A percentile compares a stretch with the other conserved stretches of the same genome.
phyloP scores from a whole-genome alignment of 2,113 vertebrate genomes.

The Philantomba maxwellii region DNA sequence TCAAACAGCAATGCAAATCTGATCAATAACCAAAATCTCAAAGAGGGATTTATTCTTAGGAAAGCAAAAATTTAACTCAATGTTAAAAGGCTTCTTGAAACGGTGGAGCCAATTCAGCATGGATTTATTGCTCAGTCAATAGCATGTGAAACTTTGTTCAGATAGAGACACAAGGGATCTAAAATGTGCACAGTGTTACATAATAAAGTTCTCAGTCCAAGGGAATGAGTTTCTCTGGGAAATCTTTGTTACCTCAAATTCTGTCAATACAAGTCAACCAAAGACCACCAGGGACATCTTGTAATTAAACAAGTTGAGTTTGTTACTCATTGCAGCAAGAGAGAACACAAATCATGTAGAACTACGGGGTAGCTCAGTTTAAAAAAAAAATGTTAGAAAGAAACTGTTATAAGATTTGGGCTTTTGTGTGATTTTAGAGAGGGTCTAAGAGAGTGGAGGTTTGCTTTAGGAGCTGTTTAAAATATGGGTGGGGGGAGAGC shows the following conservation, averaged over 20 bases:
- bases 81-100: neutral
- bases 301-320: neutral
- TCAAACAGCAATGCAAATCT: neutral
- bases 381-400: neutral
- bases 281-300: neutral
- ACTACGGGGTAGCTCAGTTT: neutral
- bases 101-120: neutral
- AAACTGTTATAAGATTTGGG: neutral
- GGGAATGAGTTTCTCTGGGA: neutral
- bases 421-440: neutral
- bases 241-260: neutral
- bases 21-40: neutral
- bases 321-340: neutral
- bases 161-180: neutral
- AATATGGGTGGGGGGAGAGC: neutral
- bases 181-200: neutral
- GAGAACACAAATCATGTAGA: neutral
- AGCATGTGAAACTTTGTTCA: neutral
- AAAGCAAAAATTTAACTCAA: neutral
- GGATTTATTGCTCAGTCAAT: neutral
- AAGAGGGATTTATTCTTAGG: neutral
- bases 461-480: neutral
- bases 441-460: neutral
- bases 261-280: neutral
- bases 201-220: neutral